A percentile compares a stretch with the other conserved stretches of the same genome.
These are phyloP conservation scores for Phyllostomus discolor DNA, from an alignment of 2,113 vertebrate genomes.

Conservation along the genomic window DNA sequence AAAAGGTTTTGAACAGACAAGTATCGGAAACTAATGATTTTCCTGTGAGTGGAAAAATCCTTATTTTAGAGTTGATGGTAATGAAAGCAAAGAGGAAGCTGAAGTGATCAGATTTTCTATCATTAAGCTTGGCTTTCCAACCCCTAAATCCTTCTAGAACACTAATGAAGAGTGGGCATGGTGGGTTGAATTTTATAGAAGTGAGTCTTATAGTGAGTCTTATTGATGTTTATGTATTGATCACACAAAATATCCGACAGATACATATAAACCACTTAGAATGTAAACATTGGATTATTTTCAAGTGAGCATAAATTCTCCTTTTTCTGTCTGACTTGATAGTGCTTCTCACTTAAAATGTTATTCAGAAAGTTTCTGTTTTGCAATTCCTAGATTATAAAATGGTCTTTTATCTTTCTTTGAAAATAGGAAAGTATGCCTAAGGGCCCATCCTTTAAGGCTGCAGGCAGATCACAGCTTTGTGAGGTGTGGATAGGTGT, in stretches of 20 bases:
- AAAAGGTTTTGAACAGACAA: not conserved
- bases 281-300: not conserved
- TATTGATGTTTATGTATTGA: not conserved
- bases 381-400: not conserved
- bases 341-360: not conserved
- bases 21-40: not conserved
- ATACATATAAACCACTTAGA: not conserved
- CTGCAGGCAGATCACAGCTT: not conserved
- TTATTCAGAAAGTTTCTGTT: not conserved
- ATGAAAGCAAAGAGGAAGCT: fast-evolving
- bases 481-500: not conserved
- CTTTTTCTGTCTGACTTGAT: not conserved
- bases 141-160: not conserved
- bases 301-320: not conserved
- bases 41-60: not conserved
- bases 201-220: not conserved
- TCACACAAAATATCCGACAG: not conserved
- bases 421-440: not conserved
- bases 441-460: not conserved
- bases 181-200: not conserved
- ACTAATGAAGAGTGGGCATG: not conserved
- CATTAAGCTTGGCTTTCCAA: not conserved
- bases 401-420: not conserved
- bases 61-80: not conserved
- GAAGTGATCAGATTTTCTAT: not conserved